Evolutionary conservation across 1,140 invertebrate species (phyloP).

Genomic region (Drosophila bocki): DNA sequence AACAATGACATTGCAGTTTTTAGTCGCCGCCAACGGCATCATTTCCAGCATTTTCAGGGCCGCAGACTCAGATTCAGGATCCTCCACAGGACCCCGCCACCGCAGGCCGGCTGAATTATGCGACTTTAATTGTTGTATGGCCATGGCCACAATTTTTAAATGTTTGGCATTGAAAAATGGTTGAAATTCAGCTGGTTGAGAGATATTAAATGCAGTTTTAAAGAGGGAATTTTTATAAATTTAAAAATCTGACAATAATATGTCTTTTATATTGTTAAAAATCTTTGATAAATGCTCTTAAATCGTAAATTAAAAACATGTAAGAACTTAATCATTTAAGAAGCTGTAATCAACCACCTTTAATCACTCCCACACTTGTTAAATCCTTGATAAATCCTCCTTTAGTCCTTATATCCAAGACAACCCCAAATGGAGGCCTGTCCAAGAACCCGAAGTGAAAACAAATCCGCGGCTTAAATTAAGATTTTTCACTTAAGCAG

Average conservation of each 20-base stretch:
- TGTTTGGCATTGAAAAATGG: slow-evolving; percentile 38
- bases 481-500: slow-evolving; percentile 47
- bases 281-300: neutral
- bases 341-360: neutral
- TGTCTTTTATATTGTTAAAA: neutral
- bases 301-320: neutral
- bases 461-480: slow-evolving; percentile 36
- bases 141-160: slow-evolving; percentile 26
- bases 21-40: slow-evolving; percentile 59
- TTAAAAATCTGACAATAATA: neutral
- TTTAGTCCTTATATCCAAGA: slow-evolving; percentile 6
- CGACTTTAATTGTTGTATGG: slow-evolving; percentile 69
- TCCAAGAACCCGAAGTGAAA: slow-evolving; percentile 2
- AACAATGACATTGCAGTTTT: slow-evolving; percentile 84
- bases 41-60: slow-evolving; percentile 67
- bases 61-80: slow-evolving; percentile 19
- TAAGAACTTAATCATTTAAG: neutral
- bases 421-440: neutral
- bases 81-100: slow-evolving; percentile 5
- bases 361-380: neutral
- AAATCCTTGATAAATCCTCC: slow-evolving; percentile 1
- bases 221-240: neutral
- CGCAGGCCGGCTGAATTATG: slow-evolving; percentile 58
- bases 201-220: slow-evolving; percentile 4
- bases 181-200: neutral